Percentiles rank a stretch among this genome's conserved stretches.
Conservation (phyloP, 1,140 invertebrate species). For the Diachasmimorpha longicaudata region DNA sequence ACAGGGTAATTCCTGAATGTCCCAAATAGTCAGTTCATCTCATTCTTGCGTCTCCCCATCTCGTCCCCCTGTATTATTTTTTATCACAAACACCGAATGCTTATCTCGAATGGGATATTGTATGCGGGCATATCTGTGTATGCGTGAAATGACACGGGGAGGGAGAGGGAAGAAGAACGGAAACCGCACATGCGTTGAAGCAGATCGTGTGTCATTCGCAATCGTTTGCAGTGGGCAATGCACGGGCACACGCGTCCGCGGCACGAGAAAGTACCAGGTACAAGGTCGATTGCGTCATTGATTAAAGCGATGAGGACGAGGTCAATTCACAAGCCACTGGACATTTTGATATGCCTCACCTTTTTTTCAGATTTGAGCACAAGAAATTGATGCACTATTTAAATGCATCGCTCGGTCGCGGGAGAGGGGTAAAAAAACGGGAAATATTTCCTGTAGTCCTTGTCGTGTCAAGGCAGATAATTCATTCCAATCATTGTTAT, state of each 20-base stretch:
- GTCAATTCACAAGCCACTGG: background rate
- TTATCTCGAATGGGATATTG: background rate
- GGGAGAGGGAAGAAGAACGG: background rate
- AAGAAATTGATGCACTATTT: background rate
- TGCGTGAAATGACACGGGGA: background rate
- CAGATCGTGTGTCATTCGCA: background rate
- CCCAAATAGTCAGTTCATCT: no score
- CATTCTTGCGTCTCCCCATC: no score
- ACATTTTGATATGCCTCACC: background rate
- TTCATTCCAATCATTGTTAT: no score
- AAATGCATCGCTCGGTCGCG: background rate
- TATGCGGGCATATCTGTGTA: background rate
- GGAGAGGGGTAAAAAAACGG: no score
- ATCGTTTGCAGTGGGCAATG: constrained; percentile 15
- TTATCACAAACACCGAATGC: background rate
- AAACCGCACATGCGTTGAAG: constrained; percentile 16
- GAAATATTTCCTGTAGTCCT: no score
- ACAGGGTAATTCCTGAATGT: no score
- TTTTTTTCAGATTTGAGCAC: background rate
- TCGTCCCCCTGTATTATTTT: no score
- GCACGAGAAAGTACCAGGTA: constrained; percentile 8
- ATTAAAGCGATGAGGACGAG: constrained; percentile 13
- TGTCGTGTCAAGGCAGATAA: no score
- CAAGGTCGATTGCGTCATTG: constrained; percentile 16
- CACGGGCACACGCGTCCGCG: background rate